Conservation (phyloP, 2,888 invertebrate genomes). For the Electrophaes corylata region DNA sequence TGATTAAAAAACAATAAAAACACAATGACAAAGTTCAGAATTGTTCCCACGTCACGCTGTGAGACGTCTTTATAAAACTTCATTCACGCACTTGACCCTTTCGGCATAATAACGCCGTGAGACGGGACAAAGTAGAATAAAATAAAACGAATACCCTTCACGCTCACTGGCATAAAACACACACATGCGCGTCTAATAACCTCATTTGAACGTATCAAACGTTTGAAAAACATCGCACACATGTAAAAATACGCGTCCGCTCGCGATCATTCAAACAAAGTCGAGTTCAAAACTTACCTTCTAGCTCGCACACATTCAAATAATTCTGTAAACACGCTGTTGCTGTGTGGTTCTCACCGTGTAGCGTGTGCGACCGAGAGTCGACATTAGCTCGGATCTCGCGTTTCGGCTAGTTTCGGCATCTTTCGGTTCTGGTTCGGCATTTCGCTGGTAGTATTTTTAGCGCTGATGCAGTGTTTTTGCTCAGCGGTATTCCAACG, state of each 20-base stretch:
- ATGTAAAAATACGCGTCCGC: constrained; percentile 28
- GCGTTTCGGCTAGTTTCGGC: constrained; percentile 23
- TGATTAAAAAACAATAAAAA: constrained; percentile 50
- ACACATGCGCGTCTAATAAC: constrained; percentile 61
- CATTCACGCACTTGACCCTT: constrained; percentile 78
- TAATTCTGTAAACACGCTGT: constrained; percentile 23
- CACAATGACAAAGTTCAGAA: constrained; percentile 46
- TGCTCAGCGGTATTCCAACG: constrained; percentile 54
- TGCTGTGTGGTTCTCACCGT: constrained; percentile 53
- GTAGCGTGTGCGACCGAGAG: constrained; percentile 52
- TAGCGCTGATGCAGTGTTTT: constrained; percentile 79
- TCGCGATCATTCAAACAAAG: constrained; percentile 33
- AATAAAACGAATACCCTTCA: constrained; percentile 64
- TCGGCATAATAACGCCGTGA: constrained; percentile 57
- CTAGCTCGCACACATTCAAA: constrained; percentile 41
- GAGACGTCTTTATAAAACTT: constrained; percentile 73
- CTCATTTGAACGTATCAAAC: constrained; percentile 68
- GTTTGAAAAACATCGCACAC: constrained; percentile 50
- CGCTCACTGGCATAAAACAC: constrained; percentile 41
- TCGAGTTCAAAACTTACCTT: constrained; percentile 41
- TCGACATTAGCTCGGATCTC: constrained; percentile 63
- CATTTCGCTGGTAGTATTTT: constrained; percentile 63
- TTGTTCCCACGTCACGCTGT: constrained; percentile 71
- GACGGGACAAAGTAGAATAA: constrained; percentile 69
- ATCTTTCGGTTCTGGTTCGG: constrained; percentile 27